Percentiles rank a stretch among this genome's conserved stretches.
phyloP scores from a whole-genome alignment of 2,113 vertebrate species.

The Mesocricetus auratus region DNA sequence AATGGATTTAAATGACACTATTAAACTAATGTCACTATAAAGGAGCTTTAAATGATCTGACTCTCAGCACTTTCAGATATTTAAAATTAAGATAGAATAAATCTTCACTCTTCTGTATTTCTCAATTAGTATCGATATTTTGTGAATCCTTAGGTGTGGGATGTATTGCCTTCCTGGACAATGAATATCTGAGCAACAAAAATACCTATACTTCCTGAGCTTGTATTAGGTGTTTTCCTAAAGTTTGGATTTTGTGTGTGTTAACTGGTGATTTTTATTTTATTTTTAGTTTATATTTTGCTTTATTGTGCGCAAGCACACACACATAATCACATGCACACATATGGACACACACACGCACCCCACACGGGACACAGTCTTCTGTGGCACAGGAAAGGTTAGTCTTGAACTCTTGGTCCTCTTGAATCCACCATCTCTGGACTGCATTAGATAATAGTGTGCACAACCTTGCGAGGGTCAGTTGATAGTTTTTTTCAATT shows the following conservation, averaged over 20 bases:
- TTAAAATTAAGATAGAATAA: constrained; percentile 71
- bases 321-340: too few species aligned
- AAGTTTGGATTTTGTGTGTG: neutral
- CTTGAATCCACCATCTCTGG: neutral
- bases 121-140: constrained; percentile 62
- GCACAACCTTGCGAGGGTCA: too few species aligned
- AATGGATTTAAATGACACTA: constrained; percentile 77
- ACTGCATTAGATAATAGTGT: neutral
- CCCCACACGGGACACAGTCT: neutral
- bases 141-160: constrained; percentile 55
- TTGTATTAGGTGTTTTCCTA: neutral
- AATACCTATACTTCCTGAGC: neutral
- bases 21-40: constrained; percentile 74
- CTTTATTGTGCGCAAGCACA: too few species aligned
- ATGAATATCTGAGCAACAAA: neutral
- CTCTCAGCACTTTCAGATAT: constrained; percentile 12
- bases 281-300: neutral
- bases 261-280: neutral
- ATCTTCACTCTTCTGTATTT: constrained; percentile 58
- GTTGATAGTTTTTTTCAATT: too few species aligned
- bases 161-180: constrained; percentile 9
- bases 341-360: too few species aligned
- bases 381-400: too few species aligned
- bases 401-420: neutral
- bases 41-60: constrained; percentile 66